Conservation (phyloP, 2,797 vertebrate genomes). For the Myotis daubentonii region DNA sequence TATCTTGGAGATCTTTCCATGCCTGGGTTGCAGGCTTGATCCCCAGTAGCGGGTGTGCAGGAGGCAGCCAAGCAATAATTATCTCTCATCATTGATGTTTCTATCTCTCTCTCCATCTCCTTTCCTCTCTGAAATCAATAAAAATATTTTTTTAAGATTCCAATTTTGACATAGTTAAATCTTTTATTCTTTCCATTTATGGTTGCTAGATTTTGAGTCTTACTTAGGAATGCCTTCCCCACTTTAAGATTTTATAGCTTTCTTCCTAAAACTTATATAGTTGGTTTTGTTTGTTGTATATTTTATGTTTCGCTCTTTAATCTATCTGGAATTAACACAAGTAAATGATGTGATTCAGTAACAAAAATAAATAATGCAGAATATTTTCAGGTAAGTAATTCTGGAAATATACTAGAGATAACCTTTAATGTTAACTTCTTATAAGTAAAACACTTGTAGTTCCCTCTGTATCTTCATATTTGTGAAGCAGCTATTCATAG, state of each 20-base stretch:
- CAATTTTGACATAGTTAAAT: constrained; percentile 19
- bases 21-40: too few species aligned
- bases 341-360: neutral
- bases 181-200: neutral
- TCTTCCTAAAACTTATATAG: neutral
- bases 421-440: neutral
- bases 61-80: too few species aligned
- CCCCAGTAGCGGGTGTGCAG: too few species aligned
- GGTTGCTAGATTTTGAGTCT: constrained; percentile 5
- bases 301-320: constrained; percentile 20
- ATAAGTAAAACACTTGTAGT: constrained; percentile 6
- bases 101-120: too few species aligned
- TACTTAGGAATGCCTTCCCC: constrained; percentile 12
- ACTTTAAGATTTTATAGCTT: neutral
- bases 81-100: too few species aligned
- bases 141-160: neutral
- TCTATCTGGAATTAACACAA: neutral
- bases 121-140: too few species aligned
- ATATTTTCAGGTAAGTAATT: constrained; percentile 57
- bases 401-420: neutral
- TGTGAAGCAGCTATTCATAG: constrained; percentile 1
- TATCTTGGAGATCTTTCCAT: neutral
- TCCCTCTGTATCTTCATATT: neutral
- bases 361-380: neutral
- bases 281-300: neutral